Conservation (phyloP, 1,140 invertebrate genomes). For the Pseudomyrmex gracilis region DNA sequence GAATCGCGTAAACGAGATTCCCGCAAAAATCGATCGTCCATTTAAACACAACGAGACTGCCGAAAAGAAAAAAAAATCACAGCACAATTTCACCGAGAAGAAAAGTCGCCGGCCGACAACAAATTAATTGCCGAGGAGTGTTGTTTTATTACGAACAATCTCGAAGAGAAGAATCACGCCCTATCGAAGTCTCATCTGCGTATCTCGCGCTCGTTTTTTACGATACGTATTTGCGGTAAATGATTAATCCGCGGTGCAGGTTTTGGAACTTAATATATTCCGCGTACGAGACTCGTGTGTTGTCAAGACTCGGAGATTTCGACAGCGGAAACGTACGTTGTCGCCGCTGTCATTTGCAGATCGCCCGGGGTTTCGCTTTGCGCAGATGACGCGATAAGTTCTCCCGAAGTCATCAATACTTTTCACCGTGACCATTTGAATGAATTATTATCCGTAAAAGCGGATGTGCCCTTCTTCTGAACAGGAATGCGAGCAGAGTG, state of each 20-base stretch:
- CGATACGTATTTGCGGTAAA: not conserved
- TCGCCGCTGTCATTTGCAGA: slow-evolving; percentile 55
- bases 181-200: not conserved
- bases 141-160: not conserved
- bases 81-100: too few species aligned
- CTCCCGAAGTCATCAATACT: slow-evolving; percentile 73
- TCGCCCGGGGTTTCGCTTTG: slow-evolving; percentile 49
- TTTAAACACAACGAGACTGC: not conserved
- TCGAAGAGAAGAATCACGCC: not conserved
- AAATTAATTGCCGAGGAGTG: too few species aligned
- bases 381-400: slow-evolving; percentile 75
- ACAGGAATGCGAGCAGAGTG: slow-evolving; percentile 28
- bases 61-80: too few species aligned
- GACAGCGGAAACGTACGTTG: slow-evolving; percentile 12
- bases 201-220: not conserved
- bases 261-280: slow-evolving; percentile 40
- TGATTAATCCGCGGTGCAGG: slow-evolving; percentile 38
- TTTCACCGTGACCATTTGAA: slow-evolving; percentile 74
- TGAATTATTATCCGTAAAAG: slow-evolving; percentile 69
- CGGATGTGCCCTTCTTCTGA: slow-evolving; percentile 11
- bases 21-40: not conserved
- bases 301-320: slow-evolving; percentile 19
- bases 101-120: too few species aligned
- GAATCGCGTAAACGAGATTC: not conserved
- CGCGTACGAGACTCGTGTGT: not conserved